Evolutionary conservation across 2,888 invertebrate genomes (phyloP), one percentile per base, ranked within the genome.

Genomic region (Agrochola lota): DNA sequence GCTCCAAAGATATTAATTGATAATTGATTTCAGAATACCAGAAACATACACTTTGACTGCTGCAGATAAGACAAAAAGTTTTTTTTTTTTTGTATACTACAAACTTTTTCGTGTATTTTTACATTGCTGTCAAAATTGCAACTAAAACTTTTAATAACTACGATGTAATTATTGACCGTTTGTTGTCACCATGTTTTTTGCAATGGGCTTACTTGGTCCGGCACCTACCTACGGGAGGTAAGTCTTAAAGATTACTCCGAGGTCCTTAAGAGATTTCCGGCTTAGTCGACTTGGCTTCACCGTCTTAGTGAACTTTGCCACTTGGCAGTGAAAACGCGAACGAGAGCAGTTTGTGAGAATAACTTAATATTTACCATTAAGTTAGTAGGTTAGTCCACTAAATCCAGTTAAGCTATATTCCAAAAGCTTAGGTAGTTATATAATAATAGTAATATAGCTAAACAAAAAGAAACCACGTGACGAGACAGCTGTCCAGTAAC

Each of bases 191-290:
- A 26, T 26, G 15, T 59, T 57, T 66, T 69, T 70, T 40, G 35
- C 43, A 55, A 52, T 68, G 30, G 20, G 30, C 59, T 81, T 55
- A 74, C 46, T 64, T 23, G 20, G 68, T 35, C 59, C 67, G 75
- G 74, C 85, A 55, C 43, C 62, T 63, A 83, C 85, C 82, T 75
- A 70, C 75, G 75, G 35, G n/a, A 83, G 79, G 82, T 88, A 90
- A 91, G 87, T 87, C 90, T 86, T 83, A 82, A 87, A 92, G 93
- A 93, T 94, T 93, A 93, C 92, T 91, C 88, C 83, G 89, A 86
- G 83, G 87, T 89, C 91, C 89, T 91, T 93, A 91, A 91, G 90
- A 92, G 95, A 94, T 94, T 92, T 92, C 89, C 92, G 92, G 91
- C 91, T 94, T 93, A 94, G 83, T 86, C 77, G 90, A 91, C 91